Percentiles rank a stretch among this genome's conserved stretches.
These are phyloP conservation scores for Diarsia mendica DNA, from an alignment of 2,888 invertebrate species.

Conservation along the genomic window DNA sequence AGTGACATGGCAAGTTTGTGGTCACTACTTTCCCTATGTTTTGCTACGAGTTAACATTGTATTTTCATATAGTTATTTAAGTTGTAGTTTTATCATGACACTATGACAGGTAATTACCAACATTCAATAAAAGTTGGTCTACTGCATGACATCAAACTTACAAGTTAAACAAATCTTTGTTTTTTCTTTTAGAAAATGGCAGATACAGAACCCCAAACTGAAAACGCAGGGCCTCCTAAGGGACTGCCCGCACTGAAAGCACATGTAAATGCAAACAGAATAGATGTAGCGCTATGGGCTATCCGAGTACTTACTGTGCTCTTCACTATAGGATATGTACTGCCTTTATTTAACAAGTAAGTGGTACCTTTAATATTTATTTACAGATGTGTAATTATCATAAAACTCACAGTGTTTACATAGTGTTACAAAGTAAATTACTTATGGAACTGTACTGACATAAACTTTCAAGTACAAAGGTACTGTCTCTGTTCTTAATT, in stretches of 20 bases:
- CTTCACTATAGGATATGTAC: slow-evolving; percentile 95
- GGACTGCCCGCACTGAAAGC: slow-evolving; percentile 92
- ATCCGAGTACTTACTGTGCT: slow-evolving; percentile 95
- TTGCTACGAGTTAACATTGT: neutral
- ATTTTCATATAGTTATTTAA: neutral
- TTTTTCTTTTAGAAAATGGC: slow-evolving; percentile 78
- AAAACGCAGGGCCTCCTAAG: slow-evolving; percentile 86
- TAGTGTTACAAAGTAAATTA: neutral
- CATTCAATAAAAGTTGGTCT: neutral
- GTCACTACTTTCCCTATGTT: slow-evolving; percentile 39
- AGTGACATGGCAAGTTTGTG: slow-evolving; percentile 30
- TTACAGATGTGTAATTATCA: neutral
- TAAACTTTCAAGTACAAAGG: neutral
- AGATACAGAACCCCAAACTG: slow-evolving; percentile 80
- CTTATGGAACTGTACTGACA: neutral
- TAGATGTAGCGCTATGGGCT: slow-evolving; percentile 96
- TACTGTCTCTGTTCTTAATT: neutral
- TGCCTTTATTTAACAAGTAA: slow-evolving; percentile 96
- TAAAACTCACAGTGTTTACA: too few relatives aligned
- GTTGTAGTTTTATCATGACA: neutral
- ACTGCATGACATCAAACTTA: neutral
- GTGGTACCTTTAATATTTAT: slow-evolving; percentile 69
- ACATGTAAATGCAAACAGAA: slow-evolving; percentile 95
- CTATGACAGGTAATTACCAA: neutral
- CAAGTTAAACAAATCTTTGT: neutral